Evolutionary conservation across 2,113 vertebrate genomes (phyloP).

Genomic region (cattle (Bos taurus)): DNA sequence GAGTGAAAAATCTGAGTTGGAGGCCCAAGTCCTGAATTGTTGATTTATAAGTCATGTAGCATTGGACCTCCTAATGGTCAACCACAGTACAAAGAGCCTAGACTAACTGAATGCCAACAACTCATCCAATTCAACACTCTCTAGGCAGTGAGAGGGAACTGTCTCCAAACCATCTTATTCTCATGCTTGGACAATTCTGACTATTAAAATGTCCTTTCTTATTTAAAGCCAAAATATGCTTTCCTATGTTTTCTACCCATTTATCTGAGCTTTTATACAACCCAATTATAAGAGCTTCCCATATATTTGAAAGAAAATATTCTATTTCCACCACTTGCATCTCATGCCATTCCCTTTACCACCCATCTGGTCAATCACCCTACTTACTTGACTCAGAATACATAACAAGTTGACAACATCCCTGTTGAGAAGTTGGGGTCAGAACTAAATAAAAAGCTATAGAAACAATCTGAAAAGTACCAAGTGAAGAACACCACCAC

Average conservation of each 20-base stretch:
- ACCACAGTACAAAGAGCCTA: background rate
- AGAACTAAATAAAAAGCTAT: background rate
- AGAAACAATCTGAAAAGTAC: background rate
- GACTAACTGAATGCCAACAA: background rate
- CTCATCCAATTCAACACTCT: background rate
- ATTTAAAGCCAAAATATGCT: background rate
- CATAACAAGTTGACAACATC: background rate
- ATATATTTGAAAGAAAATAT: background rate
- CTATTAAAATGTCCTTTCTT: background rate
- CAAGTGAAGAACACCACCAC: background rate
- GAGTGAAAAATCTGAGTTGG: background rate
- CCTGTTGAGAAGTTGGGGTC: background rate
- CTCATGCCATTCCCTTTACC: background rate
- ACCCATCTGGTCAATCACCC: background rate
- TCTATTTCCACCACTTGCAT: background rate
- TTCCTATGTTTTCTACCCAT: background rate
- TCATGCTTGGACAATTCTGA: background rate
- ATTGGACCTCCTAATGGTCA: background rate
- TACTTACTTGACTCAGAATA: background rate
- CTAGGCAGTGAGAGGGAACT: background rate
- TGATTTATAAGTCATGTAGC: background rate
- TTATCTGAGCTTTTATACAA: background rate
- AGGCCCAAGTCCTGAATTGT: background rate
- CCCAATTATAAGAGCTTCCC: background rate
- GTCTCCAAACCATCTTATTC: background rate